Conservation (phyloP, 2,113 vertebrate species). For the Ramphastos sulfuratus region DNA sequence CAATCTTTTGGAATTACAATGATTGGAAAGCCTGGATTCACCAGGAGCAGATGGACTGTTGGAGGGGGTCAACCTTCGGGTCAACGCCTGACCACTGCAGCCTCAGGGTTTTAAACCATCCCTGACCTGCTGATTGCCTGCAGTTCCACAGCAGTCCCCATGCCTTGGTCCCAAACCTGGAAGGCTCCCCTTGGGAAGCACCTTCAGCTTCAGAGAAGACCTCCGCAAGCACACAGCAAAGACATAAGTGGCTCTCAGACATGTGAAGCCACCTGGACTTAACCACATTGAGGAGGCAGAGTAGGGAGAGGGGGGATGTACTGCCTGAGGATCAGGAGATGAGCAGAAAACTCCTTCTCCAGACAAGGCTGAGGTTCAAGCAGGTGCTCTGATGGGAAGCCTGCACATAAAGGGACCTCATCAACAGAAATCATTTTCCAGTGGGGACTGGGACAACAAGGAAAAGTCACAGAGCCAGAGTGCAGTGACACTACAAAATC, state of each 20-base stretch:
- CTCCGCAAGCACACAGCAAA: not conserved
- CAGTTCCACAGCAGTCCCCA: accelerated
- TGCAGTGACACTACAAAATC: not conserved
- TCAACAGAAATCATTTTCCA: not conserved
- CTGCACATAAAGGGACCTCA: not conserved
- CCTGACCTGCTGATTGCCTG: not conserved
- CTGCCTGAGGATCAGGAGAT: not conserved
- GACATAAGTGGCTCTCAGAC: too few relatives aligned
- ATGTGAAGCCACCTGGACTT: accelerated
- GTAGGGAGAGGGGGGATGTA: not conserved
- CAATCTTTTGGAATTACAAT: not conserved
- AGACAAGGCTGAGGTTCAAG: not conserved
- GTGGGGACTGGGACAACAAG: not conserved
- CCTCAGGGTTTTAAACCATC: not conserved
- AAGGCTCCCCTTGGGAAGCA: not conserved
- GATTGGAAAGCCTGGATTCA: not conserved
- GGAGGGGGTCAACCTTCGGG: too few relatives aligned
- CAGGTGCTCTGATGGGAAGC: accelerated
- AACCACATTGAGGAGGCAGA: accelerated
- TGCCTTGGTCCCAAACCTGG: not conserved
- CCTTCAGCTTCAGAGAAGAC: not conserved
- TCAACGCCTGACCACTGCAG: accelerated
- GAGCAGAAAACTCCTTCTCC: not conserved
- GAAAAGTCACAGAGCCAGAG: not conserved
- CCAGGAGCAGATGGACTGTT: accelerated